A percentile compares a stretch with the other conserved stretches of the same genome.
Conservation (phyloP, 2,797 vertebrate genomes). For the Cercopithecus hamlyni region DNA sequence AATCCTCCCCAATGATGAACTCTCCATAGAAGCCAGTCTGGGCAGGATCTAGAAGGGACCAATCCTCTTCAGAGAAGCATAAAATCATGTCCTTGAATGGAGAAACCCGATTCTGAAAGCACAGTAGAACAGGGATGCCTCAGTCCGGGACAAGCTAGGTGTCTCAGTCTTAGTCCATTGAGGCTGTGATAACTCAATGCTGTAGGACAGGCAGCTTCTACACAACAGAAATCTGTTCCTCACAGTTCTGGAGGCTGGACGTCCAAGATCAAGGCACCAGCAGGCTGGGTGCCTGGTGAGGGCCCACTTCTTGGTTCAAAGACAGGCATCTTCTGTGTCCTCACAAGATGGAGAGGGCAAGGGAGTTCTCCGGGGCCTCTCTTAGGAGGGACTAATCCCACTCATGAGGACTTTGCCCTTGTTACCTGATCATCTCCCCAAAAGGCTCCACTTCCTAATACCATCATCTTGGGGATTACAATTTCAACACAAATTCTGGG, state of each 20-base stretch:
- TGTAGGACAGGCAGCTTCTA: neutral
- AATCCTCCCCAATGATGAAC: conserved; percentile 80
- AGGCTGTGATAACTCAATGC: neutral
- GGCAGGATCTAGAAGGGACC: conserved; percentile 79
- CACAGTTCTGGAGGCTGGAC: neutral
- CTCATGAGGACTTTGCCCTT: neutral
- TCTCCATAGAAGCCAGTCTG: conserved; percentile 79
- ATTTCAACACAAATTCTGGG: neutral
- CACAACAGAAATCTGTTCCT: neutral
- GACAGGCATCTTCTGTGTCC: neutral
- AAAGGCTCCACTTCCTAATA: neutral
- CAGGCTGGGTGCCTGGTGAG: neutral
- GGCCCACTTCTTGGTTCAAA: neutral
- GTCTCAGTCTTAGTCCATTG: neutral
- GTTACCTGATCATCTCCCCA: neutral
- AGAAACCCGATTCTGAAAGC: conserved; percentile 73
- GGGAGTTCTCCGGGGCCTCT: neutral
- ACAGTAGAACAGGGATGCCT: conserved; percentile 24
- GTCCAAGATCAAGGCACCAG: neutral
- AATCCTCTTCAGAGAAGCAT: conserved; percentile 80
- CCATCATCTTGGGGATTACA: neutral
- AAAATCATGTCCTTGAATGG: conserved; percentile 79
- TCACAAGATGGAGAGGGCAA: neutral
- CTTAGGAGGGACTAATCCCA: neutral
- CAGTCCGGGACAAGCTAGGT: neutral